phyloP scores from a whole-genome alignment of 2,113 vertebrate species.

The Rhinolophus ferrumequinum region DNA sequence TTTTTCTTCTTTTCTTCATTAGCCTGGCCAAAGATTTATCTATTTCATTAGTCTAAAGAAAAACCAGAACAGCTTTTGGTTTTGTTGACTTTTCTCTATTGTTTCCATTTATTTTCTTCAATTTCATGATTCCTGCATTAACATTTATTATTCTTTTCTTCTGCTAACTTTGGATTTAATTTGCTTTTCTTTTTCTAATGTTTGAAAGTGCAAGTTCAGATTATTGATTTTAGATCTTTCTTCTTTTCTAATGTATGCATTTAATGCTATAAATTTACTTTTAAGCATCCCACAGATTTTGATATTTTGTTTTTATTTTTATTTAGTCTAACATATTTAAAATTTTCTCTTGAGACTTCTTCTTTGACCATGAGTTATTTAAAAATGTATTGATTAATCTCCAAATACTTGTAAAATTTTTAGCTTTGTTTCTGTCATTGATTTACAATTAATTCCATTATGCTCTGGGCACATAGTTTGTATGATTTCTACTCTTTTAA shows the following conservation, averaged over 20 bases:
- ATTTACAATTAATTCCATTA: background rate
- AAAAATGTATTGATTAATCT: background rate
- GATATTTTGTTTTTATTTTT: background rate
- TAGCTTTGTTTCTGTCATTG: background rate
- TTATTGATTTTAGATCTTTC: background rate
- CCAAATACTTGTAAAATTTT: background rate
- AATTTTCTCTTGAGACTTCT: background rate
- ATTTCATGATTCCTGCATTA: background rate
- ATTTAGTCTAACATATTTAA: background rate
- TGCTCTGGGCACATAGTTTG: background rate
- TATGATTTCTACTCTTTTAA: background rate
- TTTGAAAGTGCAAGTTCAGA: background rate
- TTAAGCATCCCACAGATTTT: background rate
- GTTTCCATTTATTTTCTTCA: background rate
- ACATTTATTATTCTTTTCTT: background rate
- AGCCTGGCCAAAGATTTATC: background rate
- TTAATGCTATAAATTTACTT: background rate
- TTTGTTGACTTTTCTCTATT: background rate
- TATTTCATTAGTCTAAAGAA: background rate
- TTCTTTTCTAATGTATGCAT: background rate
- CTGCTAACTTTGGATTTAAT: background rate
- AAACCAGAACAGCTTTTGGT: background rate
- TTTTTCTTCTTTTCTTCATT: background rate
- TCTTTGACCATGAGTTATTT: background rate
- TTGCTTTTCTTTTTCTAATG: background rate